These are phyloP conservation scores for Dinomys branickii DNA, from an alignment of 2,113 vertebrate species.

Conservation along the genomic window DNA sequence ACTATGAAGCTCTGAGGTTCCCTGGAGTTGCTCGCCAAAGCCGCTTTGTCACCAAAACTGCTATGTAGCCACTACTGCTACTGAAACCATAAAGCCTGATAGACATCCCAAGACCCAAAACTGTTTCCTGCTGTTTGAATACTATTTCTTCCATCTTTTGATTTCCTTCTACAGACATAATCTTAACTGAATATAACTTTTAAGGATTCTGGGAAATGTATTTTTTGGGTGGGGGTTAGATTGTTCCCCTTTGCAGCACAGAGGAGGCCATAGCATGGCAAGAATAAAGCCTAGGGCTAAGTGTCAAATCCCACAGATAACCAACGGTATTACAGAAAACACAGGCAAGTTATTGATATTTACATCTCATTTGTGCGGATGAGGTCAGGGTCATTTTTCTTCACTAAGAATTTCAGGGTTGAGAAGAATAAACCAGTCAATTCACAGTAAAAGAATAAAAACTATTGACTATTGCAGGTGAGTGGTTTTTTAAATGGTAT, in stretches of 20 bases:
- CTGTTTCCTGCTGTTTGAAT: not conserved
- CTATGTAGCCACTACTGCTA: rapidly evolving
- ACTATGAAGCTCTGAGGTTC: not conserved
- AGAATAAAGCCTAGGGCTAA: not conserved
- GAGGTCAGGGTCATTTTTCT: not conserved
- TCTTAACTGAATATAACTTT: not conserved
- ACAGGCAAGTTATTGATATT: not conserved
- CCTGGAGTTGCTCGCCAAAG: not conserved
- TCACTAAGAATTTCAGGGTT: not conserved
- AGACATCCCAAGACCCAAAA: not conserved
- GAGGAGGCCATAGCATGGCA: not conserved
- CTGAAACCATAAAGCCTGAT: not conserved
- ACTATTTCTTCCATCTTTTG: not conserved
- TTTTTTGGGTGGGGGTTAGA: not conserved
- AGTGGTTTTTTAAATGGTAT: not conserved
- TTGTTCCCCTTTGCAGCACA: not conserved
- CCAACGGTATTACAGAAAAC: not conserved
- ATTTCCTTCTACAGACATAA: not conserved
- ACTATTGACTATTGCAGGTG: not conserved
- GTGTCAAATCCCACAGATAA: not conserved
- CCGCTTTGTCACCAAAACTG: too few relatives aligned
- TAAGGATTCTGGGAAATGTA: not conserved
- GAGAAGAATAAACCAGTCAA: not conserved
- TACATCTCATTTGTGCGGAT: not conserved
- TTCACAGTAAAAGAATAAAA: not conserved